These are phyloP conservation scores for Parnassius glacialis DNA, from an alignment of 2,888 invertebrate species.

Conservation along the genomic window DNA sequence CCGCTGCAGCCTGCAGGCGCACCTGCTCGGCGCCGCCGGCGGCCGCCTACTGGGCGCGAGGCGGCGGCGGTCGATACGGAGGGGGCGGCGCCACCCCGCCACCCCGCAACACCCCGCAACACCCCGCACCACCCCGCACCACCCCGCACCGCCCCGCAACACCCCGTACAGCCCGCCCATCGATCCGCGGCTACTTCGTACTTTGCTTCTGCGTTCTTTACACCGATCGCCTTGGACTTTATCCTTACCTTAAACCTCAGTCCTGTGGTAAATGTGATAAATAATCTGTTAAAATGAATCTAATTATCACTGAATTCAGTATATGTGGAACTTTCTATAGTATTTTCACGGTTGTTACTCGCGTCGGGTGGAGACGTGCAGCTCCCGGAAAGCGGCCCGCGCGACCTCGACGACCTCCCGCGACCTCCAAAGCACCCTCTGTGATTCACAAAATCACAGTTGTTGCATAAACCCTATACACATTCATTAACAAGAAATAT, in stretches of 20 bases:
- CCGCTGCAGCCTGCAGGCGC: constrained; percentile 32
- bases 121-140: constrained; percentile 42
- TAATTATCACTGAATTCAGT: too few relatives aligned
- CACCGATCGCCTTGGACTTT: neutral
- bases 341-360: too few relatives aligned
- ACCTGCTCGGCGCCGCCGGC: constrained; percentile 38
- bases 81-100: constrained; percentile 56
- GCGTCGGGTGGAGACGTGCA: neutral
- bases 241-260: neutral
- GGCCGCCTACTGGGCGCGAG: constrained; percentile 46
- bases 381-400: neutral
- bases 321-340: too few relatives aligned
- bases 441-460: constrained; percentile 33
- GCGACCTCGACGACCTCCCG: constrained; percentile 2
- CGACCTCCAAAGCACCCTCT: constrained; percentile 18
- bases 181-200: constrained; percentile 27
- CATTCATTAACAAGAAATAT: too few relatives aligned
- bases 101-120: constrained; percentile 40
- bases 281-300: too few relatives aligned
- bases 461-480: neutral
- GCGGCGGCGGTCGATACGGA: constrained; percentile 54
- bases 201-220: constrained; percentile 4
- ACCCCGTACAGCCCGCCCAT: constrained; percentile 49
- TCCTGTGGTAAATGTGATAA: too few relatives aligned
- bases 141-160: constrained; percentile 48